Evolutionary conservation across 2,888 invertebrate species (phyloP).

Genomic region (Lycaena phlaeas): DNA sequence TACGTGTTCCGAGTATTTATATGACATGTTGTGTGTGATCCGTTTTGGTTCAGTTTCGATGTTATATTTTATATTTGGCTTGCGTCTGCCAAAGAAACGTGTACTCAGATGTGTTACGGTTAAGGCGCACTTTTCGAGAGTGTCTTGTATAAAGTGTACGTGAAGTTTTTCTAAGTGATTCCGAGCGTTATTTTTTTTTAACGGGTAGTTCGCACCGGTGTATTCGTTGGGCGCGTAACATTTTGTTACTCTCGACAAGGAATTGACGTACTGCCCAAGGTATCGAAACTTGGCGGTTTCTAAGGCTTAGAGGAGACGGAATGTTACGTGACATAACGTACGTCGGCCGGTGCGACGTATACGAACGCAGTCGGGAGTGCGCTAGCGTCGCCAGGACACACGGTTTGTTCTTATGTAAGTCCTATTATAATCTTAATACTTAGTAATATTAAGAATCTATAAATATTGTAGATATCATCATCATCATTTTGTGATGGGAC

Average conservation of each 20-base stretch:
- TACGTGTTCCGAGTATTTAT: not conserved
- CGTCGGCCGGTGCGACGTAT: not conserved
- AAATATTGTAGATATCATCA: too few species aligned
- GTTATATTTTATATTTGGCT: not conserved
- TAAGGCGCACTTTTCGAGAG: not conserved
- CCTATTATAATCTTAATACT: too few species aligned
- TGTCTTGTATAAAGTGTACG: not conserved
- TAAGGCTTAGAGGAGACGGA: not conserved
- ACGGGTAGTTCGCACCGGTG: too few species aligned
- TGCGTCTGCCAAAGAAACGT: not conserved
- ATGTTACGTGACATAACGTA: not conserved
- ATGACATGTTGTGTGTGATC: not conserved
- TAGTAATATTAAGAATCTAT: too few species aligned
- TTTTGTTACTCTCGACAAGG: not conserved
- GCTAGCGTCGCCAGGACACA: not conserved
- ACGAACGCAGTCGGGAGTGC: not conserved
- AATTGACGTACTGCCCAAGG: not conserved
- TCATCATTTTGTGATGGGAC: too few species aligned
- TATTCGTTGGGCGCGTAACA: not conserved
- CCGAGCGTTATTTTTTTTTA: too few species aligned
- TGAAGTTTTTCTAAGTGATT: not conserved
- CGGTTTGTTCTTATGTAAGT: too few species aligned
- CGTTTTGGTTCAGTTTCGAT: not conserved
- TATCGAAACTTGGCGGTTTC: not conserved
- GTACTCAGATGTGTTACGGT: not conserved